Evolutionary conservation across 2,113 vertebrate species (phyloP).

Genomic region (Aythya baeri): DNA sequence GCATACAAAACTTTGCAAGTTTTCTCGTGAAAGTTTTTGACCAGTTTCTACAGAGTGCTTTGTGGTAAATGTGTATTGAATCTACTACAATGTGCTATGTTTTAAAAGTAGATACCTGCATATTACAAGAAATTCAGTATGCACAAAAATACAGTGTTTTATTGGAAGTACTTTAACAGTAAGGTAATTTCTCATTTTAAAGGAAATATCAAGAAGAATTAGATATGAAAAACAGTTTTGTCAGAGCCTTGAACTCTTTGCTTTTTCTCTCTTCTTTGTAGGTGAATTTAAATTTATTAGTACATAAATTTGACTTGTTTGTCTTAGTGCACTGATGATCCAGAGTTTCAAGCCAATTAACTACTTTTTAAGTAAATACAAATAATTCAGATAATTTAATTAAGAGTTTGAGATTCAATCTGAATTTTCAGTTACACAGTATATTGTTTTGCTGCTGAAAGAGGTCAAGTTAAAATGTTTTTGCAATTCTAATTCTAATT

Average conservation of each 20-base stretch:
- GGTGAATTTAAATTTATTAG: slow-evolving; percentile 1
- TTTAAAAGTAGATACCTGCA: background rate
- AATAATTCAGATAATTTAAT: background rate
- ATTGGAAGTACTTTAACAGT: background rate
- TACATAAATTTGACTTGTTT: background rate
- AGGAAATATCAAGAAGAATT: background rate
- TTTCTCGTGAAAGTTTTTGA: background rate
- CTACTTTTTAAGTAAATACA: background rate
- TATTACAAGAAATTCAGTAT: background rate
- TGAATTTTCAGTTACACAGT: background rate
- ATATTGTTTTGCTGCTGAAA: background rate
- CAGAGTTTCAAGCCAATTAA: background rate
- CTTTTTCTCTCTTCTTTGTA: background rate
- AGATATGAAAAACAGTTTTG: background rate
- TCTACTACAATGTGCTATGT: background rate
- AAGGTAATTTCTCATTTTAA: background rate
- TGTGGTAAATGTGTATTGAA: background rate
- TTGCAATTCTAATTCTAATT: background rate
- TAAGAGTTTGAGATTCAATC: background rate
- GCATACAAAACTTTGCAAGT: background rate
- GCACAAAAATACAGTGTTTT: background rate
- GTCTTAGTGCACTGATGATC: background rate
- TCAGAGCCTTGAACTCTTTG: background rate
- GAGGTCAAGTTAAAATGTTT: background rate
- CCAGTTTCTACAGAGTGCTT: background rate